phyloP scores from a whole-genome alignment of 2,113 vertebrate species.

The Phoenicopterus ruber region DNA sequence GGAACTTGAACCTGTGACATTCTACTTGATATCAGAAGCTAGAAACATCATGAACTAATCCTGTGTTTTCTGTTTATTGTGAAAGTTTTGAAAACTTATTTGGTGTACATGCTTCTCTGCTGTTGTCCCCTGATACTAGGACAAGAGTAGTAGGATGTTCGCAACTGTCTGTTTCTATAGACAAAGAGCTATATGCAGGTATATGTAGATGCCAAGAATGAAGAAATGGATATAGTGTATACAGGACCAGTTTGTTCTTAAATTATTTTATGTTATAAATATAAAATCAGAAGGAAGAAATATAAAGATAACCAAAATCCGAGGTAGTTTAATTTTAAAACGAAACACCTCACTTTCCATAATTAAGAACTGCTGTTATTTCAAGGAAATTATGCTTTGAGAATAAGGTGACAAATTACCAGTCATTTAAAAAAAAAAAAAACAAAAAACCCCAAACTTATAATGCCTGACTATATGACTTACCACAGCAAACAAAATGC shows the following conservation, averaged over 20 bases:
- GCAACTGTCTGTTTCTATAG: background rate
- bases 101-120: background rate
- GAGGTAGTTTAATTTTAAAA: background rate
- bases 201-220: background rate
- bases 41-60: background rate
- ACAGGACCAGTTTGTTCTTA: background rate
- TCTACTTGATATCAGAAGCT: background rate
- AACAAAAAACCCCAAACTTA: background rate
- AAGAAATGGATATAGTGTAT: background rate
- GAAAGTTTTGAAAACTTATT: background rate
- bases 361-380: background rate
- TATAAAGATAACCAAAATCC: background rate
- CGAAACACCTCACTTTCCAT: background rate
- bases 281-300: background rate
- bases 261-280: background rate
- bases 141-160: background rate
- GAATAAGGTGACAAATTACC: background rate
- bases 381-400: background rate
- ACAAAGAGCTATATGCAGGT: rapidly evolving
- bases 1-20: background rate
- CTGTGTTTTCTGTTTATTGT: background rate
- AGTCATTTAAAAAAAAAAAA: background rate
- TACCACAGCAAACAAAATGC: background rate
- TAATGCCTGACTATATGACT: background rate
- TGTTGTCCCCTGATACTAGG: background rate